Base-by-base conservation (phyloP, 2,888 invertebrate species). In the Agriopis marginaria region DNA sequence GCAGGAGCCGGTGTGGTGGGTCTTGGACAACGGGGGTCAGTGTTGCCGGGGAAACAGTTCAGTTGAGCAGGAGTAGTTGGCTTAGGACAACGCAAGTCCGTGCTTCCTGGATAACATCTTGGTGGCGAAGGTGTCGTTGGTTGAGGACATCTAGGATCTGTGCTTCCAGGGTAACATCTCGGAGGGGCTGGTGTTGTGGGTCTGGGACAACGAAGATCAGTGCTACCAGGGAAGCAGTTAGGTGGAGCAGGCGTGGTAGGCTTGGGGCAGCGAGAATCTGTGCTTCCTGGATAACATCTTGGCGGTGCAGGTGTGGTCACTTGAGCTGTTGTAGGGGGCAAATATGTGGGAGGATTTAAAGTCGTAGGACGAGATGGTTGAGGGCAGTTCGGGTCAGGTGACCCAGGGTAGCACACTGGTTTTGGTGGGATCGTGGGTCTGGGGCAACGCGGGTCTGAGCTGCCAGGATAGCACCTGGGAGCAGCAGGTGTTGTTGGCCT, bases 221-320 rank as follows among this genome's bases (percentile, higher is more conserved):
- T 77, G 6, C 80, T 82, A 63, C 89, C 88, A n/a, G 89, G 89
- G 78, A 85, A 88, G 71, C 88, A 87, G 66, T 75, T 76, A 7
- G 78, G 80, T 23, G 78, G 75, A 7, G 76, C 77, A 1, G 82
- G 78, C 11, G 74, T 76, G 0, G 75, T 74, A 0, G 76, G 58
- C 60, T 44, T 72, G 10, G 79, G 82, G 62, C 32, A 32, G 5
- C 32, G 32, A 32, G 32, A 5, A 5, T 32, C 32, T 32, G 32
- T 3, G 32, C 32, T 32, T 32, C 32, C 32, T 32, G 32, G 32
- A 32, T 32, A 32, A 32, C 32, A 32, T 32, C 32, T 32, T 5
- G 32, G 32, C 3, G 32, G 32, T 32, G 32, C 32, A 32, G 32
- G 32, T 32, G 32, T 32, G 32, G 32, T 32, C 32, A 32, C 32